A percentile compares a stretch with the other conserved stretches of the same genome.
phyloP scores from a whole-genome alignment of 2,797 vertebrate genomes.

The Acanthurus leucopareius region DNA sequence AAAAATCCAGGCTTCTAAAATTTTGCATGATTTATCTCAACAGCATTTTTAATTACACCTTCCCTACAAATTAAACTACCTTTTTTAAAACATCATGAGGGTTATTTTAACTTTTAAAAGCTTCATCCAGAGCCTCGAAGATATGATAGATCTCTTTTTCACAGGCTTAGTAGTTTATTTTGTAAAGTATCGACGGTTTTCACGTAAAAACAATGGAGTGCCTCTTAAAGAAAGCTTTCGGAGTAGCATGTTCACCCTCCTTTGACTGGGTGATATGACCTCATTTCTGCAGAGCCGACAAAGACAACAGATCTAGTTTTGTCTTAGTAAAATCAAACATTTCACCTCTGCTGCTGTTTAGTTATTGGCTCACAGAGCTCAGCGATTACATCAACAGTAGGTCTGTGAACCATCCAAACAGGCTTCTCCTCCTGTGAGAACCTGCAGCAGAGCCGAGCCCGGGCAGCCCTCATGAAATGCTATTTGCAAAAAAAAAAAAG shows the following conservation, averaged over 20 bases:
- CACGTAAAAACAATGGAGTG: background rate
- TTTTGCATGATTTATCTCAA: background rate
- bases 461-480: background rate
- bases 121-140: background rate
- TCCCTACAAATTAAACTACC: too few species aligned
- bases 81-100: background rate
- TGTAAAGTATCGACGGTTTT: background rate
- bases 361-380: background rate
- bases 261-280: too few species aligned
- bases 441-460: background rate
- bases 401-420: slow-evolving; percentile 8
- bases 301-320: background rate
- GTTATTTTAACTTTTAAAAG: background rate
- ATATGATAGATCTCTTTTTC: background rate
- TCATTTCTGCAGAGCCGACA: background rate
- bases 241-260: too few species aligned
- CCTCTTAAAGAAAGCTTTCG: background rate
- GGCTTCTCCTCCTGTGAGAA: background rate
- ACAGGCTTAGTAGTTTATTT: background rate
- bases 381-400: background rate
- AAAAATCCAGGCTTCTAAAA: background rate
- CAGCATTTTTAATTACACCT: background rate
- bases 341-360: background rate
- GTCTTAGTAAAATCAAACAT: background rate
- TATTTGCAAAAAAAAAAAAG: background rate